Conservation (phyloP, 2,888 invertebrate genomes). For the Monochamus alternatus region DNA sequence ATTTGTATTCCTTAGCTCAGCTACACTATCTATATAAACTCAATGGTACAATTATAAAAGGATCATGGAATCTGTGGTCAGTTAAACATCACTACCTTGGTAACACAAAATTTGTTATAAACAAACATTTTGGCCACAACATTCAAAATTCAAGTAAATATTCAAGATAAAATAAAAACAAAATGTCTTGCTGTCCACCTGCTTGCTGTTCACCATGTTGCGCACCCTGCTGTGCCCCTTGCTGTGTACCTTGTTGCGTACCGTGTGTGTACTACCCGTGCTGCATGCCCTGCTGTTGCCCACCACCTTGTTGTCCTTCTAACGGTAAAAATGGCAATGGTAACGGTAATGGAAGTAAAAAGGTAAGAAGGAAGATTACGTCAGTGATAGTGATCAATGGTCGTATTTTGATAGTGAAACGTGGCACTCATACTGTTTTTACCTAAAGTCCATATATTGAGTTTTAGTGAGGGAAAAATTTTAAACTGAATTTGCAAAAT, state of each 20-base stretch:
- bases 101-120: slow-evolving; percentile 22
- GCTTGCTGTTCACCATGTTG: slow-evolving; percentile 56
- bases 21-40: too few species aligned
- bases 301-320: slow-evolving; percentile 47
- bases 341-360: not conserved
- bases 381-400: too few species aligned
- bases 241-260: slow-evolving; percentile 48
- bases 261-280: slow-evolving; percentile 50
- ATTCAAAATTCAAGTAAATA: slow-evolving; percentile 31
- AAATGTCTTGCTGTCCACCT: slow-evolving; percentile 53
- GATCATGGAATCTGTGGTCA: not conserved
- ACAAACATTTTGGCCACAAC: slow-evolving; percentile 27
- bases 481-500: too few species aligned
- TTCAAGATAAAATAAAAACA: slow-evolving; percentile 26
- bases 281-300: slow-evolving; percentile 48
- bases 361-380: not conserved
- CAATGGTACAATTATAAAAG: not conserved
- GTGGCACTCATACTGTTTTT: too few species aligned
- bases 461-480: too few species aligned
- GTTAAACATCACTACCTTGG: slow-evolving; percentile 5
- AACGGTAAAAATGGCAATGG: slow-evolving; percentile 10
- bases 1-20: too few species aligned
- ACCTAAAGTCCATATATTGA: too few species aligned
- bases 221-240: slow-evolving; percentile 54
- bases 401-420: too few species aligned